These are phyloP conservation scores for Chionoecetes opilio DNA, from an alignment of 1,140 invertebrate genomes.

Conservation along the genomic window DNA sequence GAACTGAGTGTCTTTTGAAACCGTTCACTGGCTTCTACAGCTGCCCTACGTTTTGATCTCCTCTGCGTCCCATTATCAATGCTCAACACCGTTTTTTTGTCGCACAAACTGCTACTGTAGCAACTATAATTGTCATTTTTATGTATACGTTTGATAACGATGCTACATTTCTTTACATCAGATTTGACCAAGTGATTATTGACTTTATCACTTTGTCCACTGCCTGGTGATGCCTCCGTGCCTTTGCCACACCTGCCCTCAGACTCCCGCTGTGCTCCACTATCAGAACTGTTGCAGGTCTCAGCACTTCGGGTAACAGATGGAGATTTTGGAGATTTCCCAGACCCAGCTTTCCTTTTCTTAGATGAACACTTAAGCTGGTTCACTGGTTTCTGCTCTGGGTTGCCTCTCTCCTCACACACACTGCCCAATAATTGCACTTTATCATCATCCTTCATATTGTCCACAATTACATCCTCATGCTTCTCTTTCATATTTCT, in stretches of 20 bases:
- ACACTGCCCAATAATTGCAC: slow-evolving; percentile 35
- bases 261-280: slow-evolving; percentile 48
- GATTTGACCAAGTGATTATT: slow-evolving; percentile 43
- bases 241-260: slow-evolving; percentile 49
- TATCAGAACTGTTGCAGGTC: slow-evolving; percentile 55
- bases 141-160: slow-evolving; percentile 75
- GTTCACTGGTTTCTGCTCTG: background rate
- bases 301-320: slow-evolving; percentile 62
- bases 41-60: slow-evolving; percentile 71
- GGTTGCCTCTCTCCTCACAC: background rate
- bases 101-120: slow-evolving; percentile 71
- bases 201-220: slow-evolving; percentile 4
- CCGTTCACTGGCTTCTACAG: slow-evolving; percentile 68
- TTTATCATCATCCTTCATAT: background rate
- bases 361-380: slow-evolving; percentile 25
- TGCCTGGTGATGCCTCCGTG: slow-evolving; percentile 50
- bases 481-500: slow-evolving; percentile 35
- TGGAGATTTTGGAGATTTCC: slow-evolving; percentile 39
- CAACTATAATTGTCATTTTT: slow-evolving; percentile 70
- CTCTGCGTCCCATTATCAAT: slow-evolving; percentile 27
- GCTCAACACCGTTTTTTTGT: slow-evolving; percentile 44
- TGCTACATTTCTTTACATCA: slow-evolving; percentile 75
- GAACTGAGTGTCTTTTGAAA: slow-evolving; percentile 66
- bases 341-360: slow-evolving; percentile 41
- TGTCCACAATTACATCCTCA: background rate